These are phyloP conservation scores for Himalopsyche phryganea DNA, from an alignment of 1,140 invertebrate genomes.

Conservation along the genomic window DNA sequence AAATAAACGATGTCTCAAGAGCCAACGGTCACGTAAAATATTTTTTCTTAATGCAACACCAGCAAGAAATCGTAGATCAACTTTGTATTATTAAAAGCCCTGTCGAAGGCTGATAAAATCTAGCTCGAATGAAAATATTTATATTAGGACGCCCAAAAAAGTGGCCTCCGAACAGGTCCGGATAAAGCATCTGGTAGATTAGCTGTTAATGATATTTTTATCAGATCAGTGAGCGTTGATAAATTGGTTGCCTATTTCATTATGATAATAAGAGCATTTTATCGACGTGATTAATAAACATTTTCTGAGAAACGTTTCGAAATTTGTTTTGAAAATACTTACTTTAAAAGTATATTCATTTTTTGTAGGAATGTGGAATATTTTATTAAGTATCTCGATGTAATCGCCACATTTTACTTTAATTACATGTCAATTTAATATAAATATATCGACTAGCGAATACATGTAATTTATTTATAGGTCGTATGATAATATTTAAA, in stretches of 20 bases:
- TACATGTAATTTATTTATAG: too few species aligned
- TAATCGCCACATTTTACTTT: too few species aligned
- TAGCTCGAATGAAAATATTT: slow-evolving; percentile 3
- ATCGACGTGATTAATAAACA: slow-evolving; percentile 12
- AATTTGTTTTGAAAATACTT: too few species aligned
- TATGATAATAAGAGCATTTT: slow-evolving; percentile 13
- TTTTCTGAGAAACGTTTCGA: too few species aligned
- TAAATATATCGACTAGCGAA: too few species aligned
- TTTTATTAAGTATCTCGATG: too few species aligned
- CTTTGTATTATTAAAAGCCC: slow-evolving; percentile 3
- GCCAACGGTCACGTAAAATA: too few species aligned
- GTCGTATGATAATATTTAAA: too few species aligned
- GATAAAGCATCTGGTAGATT: background rate
- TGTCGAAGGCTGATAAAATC: slow-evolving; percentile 6
- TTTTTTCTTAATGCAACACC: too few species aligned
- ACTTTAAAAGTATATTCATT: too few species aligned
- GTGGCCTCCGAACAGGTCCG: slow-evolving; percentile 1
- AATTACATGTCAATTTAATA: too few species aligned
- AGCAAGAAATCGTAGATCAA: slow-evolving; percentile 4
- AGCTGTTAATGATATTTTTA: slow-evolving; percentile 1
- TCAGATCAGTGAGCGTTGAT: slow-evolving; percentile 17
- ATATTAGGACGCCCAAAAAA: background rate
- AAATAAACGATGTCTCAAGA: too few species aligned
- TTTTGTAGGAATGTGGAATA: background rate
- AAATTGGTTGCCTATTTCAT: slow-evolving; percentile 11